These are phyloP conservation scores for Brachyptera putata DNA, from an alignment of 2,888 invertebrate species.

Conservation along the genomic window DNA sequence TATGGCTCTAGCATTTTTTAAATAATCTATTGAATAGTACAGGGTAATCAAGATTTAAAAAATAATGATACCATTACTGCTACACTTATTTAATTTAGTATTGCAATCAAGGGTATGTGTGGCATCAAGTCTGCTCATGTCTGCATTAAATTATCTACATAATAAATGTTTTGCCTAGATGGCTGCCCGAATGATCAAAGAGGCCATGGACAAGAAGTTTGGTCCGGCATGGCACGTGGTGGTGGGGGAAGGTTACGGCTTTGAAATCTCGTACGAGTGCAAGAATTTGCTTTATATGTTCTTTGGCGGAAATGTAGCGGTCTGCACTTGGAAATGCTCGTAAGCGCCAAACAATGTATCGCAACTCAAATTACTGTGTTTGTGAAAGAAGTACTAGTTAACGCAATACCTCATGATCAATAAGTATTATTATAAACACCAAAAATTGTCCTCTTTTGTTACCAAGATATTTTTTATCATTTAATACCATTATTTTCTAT, in stretches of 20 bases:
- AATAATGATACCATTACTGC: too few relatives aligned
- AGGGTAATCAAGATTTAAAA: too few relatives aligned
- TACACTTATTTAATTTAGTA: too few relatives aligned
- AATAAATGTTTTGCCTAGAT: too few relatives aligned
- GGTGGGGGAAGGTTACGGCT: constrained; percentile 92
- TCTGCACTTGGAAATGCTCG: constrained; percentile 86
- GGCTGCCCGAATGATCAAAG: constrained; percentile 92
- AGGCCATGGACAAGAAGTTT: constrained; percentile 92
- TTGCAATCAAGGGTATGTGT: too few relatives aligned
- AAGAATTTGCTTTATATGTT: constrained; percentile 83
- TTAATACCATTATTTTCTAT: neutral
- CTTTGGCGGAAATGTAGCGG: constrained; percentile 86
- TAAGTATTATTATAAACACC: constrained; percentile 15
- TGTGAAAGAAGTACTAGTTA: too few relatives aligned
- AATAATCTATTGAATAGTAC: too few relatives aligned
- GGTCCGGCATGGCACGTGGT: constrained; percentile 94
- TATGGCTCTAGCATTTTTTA: too few relatives aligned
- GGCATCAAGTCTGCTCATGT: too few relatives aligned
- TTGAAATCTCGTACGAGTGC: constrained; percentile 88
- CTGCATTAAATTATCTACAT: too few relatives aligned
- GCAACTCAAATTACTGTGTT: neutral
- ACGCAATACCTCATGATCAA: neutral
- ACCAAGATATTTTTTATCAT: neutral
- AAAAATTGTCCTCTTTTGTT: neutral
- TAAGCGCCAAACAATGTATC: constrained; percentile 40